These are phyloP conservation scores for Hyposoter dolosus DNA, from an alignment of 2,888 invertebrate species.

Conservation along the genomic window DNA sequence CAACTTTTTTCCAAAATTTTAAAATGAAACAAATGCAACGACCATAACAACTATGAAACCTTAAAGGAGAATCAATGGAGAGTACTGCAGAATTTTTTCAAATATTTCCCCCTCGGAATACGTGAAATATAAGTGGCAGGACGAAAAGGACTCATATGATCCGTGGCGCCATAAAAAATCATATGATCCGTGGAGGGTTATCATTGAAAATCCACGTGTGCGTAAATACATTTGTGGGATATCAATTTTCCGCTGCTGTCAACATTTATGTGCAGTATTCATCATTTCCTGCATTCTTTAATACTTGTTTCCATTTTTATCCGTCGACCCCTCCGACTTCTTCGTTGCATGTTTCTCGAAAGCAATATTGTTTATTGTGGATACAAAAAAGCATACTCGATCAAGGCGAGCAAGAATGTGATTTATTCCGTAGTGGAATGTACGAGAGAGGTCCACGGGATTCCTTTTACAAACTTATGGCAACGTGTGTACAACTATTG, in stretches of 20 bases:
- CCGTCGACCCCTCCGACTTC: neutral
- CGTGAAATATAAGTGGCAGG: too few relatives aligned
- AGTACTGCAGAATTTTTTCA: too few relatives aligned
- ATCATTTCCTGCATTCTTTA: neutral
- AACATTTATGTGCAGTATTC: neutral
- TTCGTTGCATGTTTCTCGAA: slow-evolving; percentile 5
- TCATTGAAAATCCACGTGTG: neutral
- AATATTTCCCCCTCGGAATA: too few relatives aligned
- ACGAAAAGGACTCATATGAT: too few relatives aligned
- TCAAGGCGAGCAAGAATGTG: slow-evolving; percentile 62
- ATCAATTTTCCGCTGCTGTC: neutral
- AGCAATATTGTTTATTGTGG: slow-evolving; percentile 5
- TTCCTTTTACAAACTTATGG: slow-evolving; percentile 20
- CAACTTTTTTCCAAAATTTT: too few relatives aligned
- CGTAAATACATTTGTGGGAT: neutral
- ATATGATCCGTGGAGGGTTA: neutral
- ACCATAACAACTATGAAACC: too few relatives aligned
- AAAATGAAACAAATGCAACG: too few relatives aligned
- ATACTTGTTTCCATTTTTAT: neutral
- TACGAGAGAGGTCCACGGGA: slow-evolving; percentile 10
- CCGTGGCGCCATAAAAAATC: too few relatives aligned
- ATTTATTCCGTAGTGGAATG: slow-evolving; percentile 63
- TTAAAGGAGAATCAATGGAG: too few relatives aligned
- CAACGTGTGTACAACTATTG: neutral
- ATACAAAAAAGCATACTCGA: slow-evolving; percentile 19